Percentiles rank a stretch among this genome's conserved stretches.
These are phyloP conservation scores for Rhynchotus rufescens DNA, from an alignment of 2,797 vertebrate species.

Conservation along the genomic window DNA sequence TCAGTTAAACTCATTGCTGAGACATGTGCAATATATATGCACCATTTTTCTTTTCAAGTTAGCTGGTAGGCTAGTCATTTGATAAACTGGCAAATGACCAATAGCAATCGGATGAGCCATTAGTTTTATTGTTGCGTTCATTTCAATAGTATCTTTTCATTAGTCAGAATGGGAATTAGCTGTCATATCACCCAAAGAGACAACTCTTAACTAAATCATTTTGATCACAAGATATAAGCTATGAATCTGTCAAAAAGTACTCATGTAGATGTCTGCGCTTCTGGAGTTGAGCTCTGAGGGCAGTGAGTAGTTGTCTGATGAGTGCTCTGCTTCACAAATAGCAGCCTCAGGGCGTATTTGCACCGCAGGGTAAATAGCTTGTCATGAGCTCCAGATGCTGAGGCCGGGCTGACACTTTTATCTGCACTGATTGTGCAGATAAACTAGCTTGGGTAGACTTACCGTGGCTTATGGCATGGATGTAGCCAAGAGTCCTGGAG, in stretches of 20 bases:
- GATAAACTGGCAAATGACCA: constrained; percentile 36
- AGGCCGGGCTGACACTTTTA: not conserved
- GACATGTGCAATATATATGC: not conserved
- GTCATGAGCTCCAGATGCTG: not conserved
- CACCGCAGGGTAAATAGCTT: not conserved
- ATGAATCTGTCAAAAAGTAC: not conserved
- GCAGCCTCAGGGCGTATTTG: not conserved
- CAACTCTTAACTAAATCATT: constrained; percentile 15
- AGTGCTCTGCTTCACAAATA: not conserved
- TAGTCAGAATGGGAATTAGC: not conserved
- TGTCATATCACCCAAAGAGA: not conserved
- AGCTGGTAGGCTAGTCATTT: constrained; percentile 31
- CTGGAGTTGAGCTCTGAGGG: not conserved
- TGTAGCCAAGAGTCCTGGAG: not conserved
- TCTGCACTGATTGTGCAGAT: not conserved
- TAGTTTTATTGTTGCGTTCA: constrained; percentile 52
- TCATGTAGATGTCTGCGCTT: not conserved
- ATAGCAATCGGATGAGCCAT: constrained; percentile 48
- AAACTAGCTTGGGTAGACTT: not conserved
- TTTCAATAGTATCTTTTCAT: constrained; percentile 43
- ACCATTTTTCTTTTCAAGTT: not conserved
- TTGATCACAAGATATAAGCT: constrained; percentile 16
- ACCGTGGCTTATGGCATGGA: not conserved
- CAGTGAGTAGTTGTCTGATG: not conserved
- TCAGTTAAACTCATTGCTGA: not conserved